phyloP scores from a whole-genome alignment of 2,888 invertebrate species.

The Phengaris arion region DNA sequence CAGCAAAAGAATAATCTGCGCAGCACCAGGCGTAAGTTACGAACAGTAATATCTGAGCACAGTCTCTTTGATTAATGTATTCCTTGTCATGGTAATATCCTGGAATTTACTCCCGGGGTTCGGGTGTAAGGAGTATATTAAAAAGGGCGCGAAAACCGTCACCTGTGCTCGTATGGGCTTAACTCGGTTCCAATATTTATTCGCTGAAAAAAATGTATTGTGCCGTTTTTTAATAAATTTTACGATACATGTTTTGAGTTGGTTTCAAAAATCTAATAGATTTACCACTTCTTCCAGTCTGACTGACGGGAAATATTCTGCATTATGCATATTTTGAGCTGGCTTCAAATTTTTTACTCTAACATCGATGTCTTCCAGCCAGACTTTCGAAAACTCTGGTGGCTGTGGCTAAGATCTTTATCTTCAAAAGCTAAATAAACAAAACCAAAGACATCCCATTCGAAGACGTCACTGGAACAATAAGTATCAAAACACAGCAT shows the following conservation, averaged over 20 bases:
- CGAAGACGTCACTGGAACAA: not conserved
- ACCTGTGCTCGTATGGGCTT: constrained; percentile 53
- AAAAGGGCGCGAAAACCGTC: constrained; percentile 56
- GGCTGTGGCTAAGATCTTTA: too few species aligned
- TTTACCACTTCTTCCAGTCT: too few species aligned
- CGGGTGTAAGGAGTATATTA: constrained; percentile 76
- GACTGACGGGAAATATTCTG: too few species aligned
- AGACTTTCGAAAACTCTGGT: not conserved
- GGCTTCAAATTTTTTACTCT: too few species aligned
- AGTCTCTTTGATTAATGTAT: constrained; percentile 74
- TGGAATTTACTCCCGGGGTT: constrained; percentile 58
- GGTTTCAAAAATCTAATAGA: too few species aligned
- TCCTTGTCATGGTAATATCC: constrained; percentile 72
- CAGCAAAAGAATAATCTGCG: constrained; percentile 45
- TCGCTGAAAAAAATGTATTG: constrained; percentile 13
- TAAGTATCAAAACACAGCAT: constrained; percentile 11
- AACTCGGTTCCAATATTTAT: constrained; percentile 17
- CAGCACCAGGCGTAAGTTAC: constrained; percentile 61
- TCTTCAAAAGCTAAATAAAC: too few species aligned
- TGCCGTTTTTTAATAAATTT: not conserved
- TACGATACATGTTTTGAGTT: too few species aligned
- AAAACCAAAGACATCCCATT: not conserved
- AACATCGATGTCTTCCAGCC: too few species aligned
- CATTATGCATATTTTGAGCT: too few species aligned
- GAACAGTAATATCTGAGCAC: constrained; percentile 63